Evolutionary conservation across 2,113 vertebrate genomes (phyloP).

Genomic region (Strigops habroptila): DNA sequence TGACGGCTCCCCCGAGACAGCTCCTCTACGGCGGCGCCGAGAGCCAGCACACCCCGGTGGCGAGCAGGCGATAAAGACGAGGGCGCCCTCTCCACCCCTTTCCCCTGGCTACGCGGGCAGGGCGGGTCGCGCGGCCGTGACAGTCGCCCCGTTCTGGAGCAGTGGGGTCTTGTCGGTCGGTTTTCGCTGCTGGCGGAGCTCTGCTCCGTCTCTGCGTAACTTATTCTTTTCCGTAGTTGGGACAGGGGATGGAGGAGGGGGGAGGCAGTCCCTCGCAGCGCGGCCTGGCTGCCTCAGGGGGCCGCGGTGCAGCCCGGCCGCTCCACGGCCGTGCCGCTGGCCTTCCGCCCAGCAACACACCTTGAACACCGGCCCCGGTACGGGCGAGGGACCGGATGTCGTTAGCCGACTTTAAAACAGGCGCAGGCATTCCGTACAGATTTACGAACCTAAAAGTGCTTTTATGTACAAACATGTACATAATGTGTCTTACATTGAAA

Average conservation of each 20-base stretch:
- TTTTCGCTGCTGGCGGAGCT: rapidly evolving
- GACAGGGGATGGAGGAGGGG: neutral
- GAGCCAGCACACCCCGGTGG: neutral
- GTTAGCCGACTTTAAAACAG: rapidly evolving
- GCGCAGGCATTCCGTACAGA: neutral
- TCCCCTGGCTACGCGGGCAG: neutral
- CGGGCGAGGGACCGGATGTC: rapidly evolving
- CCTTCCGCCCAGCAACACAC: neutral
- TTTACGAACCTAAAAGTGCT: neutral
- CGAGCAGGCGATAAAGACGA: neutral
- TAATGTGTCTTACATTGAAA: rapidly evolving
- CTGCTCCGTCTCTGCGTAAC: rapidly evolving
- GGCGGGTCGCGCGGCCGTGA: neutral
- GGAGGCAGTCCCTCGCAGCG: neutral
- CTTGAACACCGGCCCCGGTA: neutral
- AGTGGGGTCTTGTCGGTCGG: rapidly evolving
- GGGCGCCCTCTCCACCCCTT: neutral
- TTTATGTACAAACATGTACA: rapidly evolving
- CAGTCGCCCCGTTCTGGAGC: neutral
- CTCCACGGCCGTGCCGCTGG: neutral
- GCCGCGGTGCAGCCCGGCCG: too few relatives aligned
- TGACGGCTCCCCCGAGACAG: neutral
- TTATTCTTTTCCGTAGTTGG: too few relatives aligned
- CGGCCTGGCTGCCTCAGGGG: neutral
- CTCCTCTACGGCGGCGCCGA: too few relatives aligned